phyloP scores from a whole-genome alignment of 2,797 vertebrate species.

The Oreortyx pictus region DNA sequence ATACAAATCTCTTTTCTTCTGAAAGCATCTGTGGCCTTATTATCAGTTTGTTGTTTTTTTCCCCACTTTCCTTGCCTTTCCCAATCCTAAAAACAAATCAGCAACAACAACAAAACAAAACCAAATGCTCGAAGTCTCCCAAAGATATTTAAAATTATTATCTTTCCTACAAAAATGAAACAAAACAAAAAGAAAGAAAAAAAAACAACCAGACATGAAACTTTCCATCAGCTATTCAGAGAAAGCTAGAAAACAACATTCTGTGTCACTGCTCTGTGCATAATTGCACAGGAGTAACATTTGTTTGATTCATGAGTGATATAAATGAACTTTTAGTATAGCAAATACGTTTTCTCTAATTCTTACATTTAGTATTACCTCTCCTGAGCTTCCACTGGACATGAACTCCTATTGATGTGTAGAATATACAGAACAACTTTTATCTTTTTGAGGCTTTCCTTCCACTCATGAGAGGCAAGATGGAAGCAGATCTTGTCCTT shows the following conservation, averaged over 20 bases:
- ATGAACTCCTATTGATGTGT: neutral
- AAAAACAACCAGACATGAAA: neutral
- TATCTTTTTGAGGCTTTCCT: neutral
- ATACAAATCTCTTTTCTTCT: neutral
- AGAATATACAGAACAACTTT: neutral
- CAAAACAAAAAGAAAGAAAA: neutral
- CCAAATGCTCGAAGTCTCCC: neutral
- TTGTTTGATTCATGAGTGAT: neutral
- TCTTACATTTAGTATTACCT: neutral
- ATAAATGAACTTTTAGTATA: neutral
- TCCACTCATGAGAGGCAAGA: neutral
- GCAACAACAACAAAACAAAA: neutral
- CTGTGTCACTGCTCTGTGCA: neutral
- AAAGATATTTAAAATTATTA: neutral
- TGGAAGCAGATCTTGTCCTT: neutral
- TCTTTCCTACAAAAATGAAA: neutral
- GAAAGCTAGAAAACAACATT: neutral
- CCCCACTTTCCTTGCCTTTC: neutral
- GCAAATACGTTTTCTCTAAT: neutral
- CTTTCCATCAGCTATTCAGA: neutral
- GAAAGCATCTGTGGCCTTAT: rapidly evolving
- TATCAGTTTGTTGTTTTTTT: too few relatives aligned
- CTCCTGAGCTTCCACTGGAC: neutral
- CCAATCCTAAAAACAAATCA: neutral
- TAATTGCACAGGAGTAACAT: neutral